Evolutionary conservation across 2,888 invertebrate species (phyloP).

Genomic region (Cyrtodaria siliqua): DNA sequence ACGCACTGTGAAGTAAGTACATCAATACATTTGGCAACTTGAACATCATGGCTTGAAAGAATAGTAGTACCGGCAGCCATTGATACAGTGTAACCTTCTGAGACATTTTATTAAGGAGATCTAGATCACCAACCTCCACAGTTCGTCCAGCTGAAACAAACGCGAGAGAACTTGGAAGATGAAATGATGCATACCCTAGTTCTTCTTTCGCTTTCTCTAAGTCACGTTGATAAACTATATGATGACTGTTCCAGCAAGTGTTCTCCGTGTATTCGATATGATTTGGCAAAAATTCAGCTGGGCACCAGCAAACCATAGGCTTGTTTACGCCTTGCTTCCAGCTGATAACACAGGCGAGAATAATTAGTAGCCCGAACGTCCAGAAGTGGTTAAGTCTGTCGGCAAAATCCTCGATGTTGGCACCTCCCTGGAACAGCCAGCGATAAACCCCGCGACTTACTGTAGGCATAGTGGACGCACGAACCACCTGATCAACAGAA

Average conservation of each 20-base stretch:
- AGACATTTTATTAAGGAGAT: conserved; percentile 3
- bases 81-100: conserved; percentile 44
- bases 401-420: conserved; percentile 53
- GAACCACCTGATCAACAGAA: no score
- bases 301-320: conserved; percentile 48
- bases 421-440: conserved; percentile 37
- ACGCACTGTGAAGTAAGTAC: conserved; percentile 46
- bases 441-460: conserved; percentile 25
- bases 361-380: conserved; percentile 57
- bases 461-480: conserved; percentile 56
- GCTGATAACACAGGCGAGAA: conserved; percentile 44
- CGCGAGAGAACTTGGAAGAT: background rate
- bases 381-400: conserved; percentile 62
- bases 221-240: conserved; percentile 1
- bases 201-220: background rate
- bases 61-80: conserved; percentile 55
- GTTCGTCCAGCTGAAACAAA: background rate
- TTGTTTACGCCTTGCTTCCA: conserved; percentile 43
- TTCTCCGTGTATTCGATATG: conserved; percentile 3
- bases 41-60: conserved; percentile 57
- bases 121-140: background rate
- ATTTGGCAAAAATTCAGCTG: conserved; percentile 23
- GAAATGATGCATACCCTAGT: background rate
- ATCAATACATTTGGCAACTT: conserved; percentile 56
- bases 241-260: conserved; percentile 51